Base-by-base conservation (phyloP, 2,113 vertebrate genomes). In the Bufo bufo region DNA sequence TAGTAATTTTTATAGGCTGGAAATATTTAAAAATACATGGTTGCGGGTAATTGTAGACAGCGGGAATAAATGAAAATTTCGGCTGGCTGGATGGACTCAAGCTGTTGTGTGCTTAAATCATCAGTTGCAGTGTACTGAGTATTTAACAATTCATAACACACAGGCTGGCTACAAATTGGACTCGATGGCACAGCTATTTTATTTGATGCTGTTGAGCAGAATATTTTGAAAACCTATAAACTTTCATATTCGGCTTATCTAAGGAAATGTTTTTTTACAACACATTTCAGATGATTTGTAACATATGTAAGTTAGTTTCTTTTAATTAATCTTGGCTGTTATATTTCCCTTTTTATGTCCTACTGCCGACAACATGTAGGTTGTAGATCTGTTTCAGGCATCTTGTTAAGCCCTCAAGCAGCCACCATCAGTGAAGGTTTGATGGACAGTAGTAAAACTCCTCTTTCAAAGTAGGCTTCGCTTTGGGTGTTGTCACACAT, bases 21-120 rank as follows among this genome's bases (percentile, higher is more conserved):
- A 96, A 96, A 97, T 96, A 96, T 96, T 96, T 96, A 95, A 96
- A 95, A 95, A 96, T 95, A 96, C 95, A 96, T 96, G 95, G 95
- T 96, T 96, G 93, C 96, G 94, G 90, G 92, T 96, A 96, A 96
- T 96, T 96, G 95, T 94, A 96, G 95, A 95, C 95, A 95, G 95
- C 94, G 93, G 94, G 94, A 95, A 96, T 96, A 95, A 95, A 96
- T 96, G 95, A 95, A 95, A 95, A 95, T 95, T 95, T 96, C 94
- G 94, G 93, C 94, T 91, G 87, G 69, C 86, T 94, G 88, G 90
- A 91, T 92, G 91, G 94, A 92, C 92, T 94, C 93, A 94, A 94
- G 91, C 92, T 92, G 91, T 92, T 93, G 90, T 94, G 90, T 92
- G 94, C 91, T 93, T 94, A 95, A 94, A 93, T 94, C 93, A 92